Conservation (phyloP, 2,113 vertebrate species). For the Dromas ardeola region DNA sequence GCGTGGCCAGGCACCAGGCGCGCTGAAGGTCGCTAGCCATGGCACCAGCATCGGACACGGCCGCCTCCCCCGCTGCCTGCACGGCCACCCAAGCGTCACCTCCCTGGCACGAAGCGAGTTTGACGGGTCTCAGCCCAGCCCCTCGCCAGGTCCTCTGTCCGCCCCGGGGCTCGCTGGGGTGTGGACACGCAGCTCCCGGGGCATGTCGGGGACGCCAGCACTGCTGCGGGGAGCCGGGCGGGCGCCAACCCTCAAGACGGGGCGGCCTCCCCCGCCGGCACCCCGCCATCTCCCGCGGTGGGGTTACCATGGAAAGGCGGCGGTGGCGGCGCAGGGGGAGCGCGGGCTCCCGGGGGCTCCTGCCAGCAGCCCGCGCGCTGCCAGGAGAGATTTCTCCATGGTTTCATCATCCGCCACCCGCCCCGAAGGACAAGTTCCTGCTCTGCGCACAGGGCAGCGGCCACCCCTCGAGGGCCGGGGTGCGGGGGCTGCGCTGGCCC, state of each 20-base stretch:
- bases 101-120: slow-evolving; percentile 33
- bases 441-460: not conserved
- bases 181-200: not conserved
- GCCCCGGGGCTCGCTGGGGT: slow-evolving; percentile 21
- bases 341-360: slow-evolving; percentile 54
- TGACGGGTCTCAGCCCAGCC: slow-evolving; percentile 51
- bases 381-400: slow-evolving; percentile 59
- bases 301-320: slow-evolving; percentile 29
- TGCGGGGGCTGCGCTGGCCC: not conserved
- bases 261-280: not conserved
- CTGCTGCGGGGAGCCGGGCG: not conserved
- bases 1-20: rapidly evolving
- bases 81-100: slow-evolving; percentile 20
- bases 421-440: slow-evolving; percentile 33
- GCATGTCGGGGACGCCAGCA: not conserved
- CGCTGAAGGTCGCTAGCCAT: not conserved
- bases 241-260: not conserved
- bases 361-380: slow-evolving; percentile 26
- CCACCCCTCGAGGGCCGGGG: not conserved
- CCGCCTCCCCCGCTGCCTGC: not conserved
- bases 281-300: not conserved
- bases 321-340: not conserved
- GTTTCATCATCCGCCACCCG: slow-evolving; percentile 66
- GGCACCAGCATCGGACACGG: not conserved
- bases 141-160: slow-evolving; percentile 8